Percentiles rank a stretch among this genome's conserved stretches.
phyloP scores from a whole-genome alignment of 2,797 vertebrate genomes.

The Xiphophorus birchmanni region DNA sequence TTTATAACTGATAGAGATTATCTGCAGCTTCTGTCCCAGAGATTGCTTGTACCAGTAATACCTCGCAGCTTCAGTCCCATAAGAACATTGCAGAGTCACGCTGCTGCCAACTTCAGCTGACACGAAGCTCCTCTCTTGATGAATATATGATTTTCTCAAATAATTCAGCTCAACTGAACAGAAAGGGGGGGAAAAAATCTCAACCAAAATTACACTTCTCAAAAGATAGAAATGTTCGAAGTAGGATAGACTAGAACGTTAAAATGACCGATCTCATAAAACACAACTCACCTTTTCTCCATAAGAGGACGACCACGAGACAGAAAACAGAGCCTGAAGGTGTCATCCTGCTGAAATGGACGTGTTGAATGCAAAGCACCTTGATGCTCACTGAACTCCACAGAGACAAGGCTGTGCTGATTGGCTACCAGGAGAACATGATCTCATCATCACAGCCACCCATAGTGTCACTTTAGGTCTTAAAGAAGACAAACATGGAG shows the following conservation, averaged over 20 bases:
- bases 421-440: conserved; percentile 22
- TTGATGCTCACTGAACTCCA: neutral
- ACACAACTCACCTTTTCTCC: conserved; percentile 28
- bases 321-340: neutral
- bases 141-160: neutral
- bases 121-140: conserved; percentile 7
- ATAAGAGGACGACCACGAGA: conserved; percentile 26
- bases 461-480: conserved; percentile 1
- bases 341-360: conserved; percentile 28
- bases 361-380: conserved; percentile 16
- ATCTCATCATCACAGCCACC: conserved; percentile 18
- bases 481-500: neutral
- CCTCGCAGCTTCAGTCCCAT: neutral
- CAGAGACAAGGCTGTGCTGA: conserved; percentile 19
- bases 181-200: neutral
- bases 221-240: neutral
- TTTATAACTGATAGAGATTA: conserved; percentile 11
- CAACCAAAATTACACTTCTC: neutral
- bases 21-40: conserved; percentile 25
- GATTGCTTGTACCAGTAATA: conserved; percentile 51
- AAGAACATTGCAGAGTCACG: conserved; percentile 38
- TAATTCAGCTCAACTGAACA: conserved; percentile 15
- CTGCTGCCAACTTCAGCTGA: conserved; percentile 19
- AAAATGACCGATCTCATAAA: neutral
- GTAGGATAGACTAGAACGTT: neutral